Conservation (phyloP, 1,140 invertebrate genomes). For the Campoletis sonorensis region DNA sequence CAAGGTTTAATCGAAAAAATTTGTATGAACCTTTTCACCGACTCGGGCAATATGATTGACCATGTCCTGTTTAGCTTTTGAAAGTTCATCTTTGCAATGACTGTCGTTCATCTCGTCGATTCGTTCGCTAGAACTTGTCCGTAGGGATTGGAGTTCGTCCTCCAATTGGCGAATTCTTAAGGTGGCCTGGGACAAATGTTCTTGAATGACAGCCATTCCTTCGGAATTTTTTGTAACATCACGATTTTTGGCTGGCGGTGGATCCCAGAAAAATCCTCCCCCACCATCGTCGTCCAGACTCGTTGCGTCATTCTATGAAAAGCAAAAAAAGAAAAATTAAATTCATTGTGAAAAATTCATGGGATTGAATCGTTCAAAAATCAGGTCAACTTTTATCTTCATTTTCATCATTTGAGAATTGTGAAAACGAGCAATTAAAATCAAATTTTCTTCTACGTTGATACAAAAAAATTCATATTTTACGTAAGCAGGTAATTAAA, state of each 20-base stretch:
- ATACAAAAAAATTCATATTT: too few species aligned
- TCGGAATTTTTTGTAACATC: slow-evolving; percentile 59
- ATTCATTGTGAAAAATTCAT: too few species aligned
- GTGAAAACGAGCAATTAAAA: too few species aligned
- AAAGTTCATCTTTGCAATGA: slow-evolving; percentile 68
- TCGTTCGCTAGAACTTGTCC: slow-evolving; percentile 51
- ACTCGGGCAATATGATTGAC: slow-evolving; percentile 74
- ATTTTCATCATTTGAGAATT: too few species aligned
- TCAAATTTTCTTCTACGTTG: too few species aligned
- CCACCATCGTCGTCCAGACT: slow-evolving; percentile 61
- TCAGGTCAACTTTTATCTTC: too few species aligned
- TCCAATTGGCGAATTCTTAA: slow-evolving; percentile 71
- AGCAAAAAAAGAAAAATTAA: slow-evolving; percentile 31
- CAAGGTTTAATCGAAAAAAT: background rate
- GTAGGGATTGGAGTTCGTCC: slow-evolving; percentile 66
- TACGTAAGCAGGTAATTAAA: too few species aligned
- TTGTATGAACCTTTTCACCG: slow-evolving; percentile 67
- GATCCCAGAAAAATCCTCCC: slow-evolving; percentile 71
- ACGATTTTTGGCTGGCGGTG: slow-evolving; percentile 62
- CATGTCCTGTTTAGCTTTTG: slow-evolving; percentile 73
- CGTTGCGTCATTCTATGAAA: slow-evolving; percentile 61
- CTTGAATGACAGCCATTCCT: slow-evolving; percentile 64
- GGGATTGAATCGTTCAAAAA: background rate
- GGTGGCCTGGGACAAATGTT: slow-evolving; percentile 72
- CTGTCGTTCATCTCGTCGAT: slow-evolving; percentile 68